These are phyloP conservation scores for Eristalis intricaria DNA, from an alignment of 2,888 invertebrate species.

Conservation along the genomic window DNA sequence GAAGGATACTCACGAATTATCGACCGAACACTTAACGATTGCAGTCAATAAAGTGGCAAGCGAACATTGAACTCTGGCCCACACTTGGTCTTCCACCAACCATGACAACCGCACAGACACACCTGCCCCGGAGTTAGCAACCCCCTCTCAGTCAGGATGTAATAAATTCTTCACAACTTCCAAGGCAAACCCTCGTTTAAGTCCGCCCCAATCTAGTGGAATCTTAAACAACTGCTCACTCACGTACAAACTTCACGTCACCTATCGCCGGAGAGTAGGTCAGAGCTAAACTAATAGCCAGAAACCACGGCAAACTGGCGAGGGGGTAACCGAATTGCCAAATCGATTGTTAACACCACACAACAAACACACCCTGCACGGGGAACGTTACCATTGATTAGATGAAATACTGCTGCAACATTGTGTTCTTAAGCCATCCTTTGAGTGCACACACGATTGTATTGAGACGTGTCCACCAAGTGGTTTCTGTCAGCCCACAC, in stretches of 20 bases:
- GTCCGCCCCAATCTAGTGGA: background rate
- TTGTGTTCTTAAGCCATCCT: slow-evolving; percentile 24
- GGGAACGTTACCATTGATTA: slow-evolving; percentile 60
- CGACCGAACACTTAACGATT: background rate
- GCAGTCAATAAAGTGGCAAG: background rate
- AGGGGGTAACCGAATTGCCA: background rate
- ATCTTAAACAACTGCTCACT: slow-evolving; percentile 9
- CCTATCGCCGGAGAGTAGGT: slow-evolving; percentile 42
- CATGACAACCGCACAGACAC: slow-evolving; percentile 55
- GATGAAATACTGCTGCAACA: slow-evolving; percentile 51
- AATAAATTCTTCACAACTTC: slow-evolving; percentile 5
- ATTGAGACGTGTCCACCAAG: slow-evolving; percentile 1
- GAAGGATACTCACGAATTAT: background rate
- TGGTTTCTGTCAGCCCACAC: background rate
- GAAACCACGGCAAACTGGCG: slow-evolving; percentile 37
- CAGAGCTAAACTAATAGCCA: slow-evolving; percentile 37
- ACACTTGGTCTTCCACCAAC: slow-evolving; percentile 3
- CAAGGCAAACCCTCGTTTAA: background rate
- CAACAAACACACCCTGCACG: slow-evolving; percentile 9
- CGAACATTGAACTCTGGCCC: slow-evolving; percentile 52
- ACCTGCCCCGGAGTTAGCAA: slow-evolving; percentile 8
- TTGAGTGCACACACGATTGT: slow-evolving; percentile 30
- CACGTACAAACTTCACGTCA: background rate
- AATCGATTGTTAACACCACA: slow-evolving; percentile 50
- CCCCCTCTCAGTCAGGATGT: background rate